A percentile compares a stretch with the other conserved stretches of the same genome.
Conservation (phyloP, 2,797 vertebrate genomes). For the Yasuhikotakia modesta region DNA sequence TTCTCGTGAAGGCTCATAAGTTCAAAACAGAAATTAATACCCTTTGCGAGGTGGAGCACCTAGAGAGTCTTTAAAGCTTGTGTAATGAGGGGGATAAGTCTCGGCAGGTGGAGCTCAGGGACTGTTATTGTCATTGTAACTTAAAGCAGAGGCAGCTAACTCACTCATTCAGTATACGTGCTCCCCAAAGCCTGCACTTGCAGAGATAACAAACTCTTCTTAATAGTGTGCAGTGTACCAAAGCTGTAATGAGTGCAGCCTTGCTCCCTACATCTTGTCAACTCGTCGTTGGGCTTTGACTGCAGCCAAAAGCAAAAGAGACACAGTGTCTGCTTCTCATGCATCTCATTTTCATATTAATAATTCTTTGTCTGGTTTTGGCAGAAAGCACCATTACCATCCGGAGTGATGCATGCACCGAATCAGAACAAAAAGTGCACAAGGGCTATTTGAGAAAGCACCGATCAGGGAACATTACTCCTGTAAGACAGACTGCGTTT, state of each 20-base stretch:
- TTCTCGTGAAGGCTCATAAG: slow-evolving; percentile 45
- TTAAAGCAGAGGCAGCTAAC: slow-evolving; percentile 52
- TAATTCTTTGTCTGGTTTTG: slow-evolving; percentile 54
- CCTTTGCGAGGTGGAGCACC: slow-evolving; percentile 48
- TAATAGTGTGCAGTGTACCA: slow-evolving; percentile 55
- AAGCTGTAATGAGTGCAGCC: slow-evolving; percentile 53
- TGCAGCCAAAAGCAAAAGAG: slow-evolving; percentile 44
- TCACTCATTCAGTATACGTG: slow-evolving; percentile 43
- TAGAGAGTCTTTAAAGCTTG: slow-evolving; percentile 60
- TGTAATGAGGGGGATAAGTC: slow-evolving; percentile 61
- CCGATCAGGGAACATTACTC: slow-evolving; percentile 46
- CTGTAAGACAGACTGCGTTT: slow-evolving; percentile 54
- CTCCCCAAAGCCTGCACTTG: slow-evolving; percentile 51
- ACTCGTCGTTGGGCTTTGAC: slow-evolving; percentile 46
- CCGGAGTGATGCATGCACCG: slow-evolving; percentile 40
- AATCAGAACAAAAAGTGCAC: slow-evolving; percentile 47
- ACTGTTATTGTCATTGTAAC: slow-evolving; percentile 62
- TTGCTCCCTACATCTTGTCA: slow-evolving; percentile 53
- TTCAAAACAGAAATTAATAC: slow-evolving; percentile 51
- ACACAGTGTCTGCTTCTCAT: slow-evolving; percentile 46
- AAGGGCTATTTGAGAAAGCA: slow-evolving; percentile 35
- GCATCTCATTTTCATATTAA: slow-evolving; percentile 59
- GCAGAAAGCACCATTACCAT: slow-evolving; percentile 51
- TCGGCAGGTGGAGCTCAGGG: slow-evolving; percentile 57
- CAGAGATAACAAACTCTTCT: slow-evolving; percentile 56